Base-by-base conservation (phyloP, 2,113 vertebrate genomes). In the Empidonax alnorum region DNA sequence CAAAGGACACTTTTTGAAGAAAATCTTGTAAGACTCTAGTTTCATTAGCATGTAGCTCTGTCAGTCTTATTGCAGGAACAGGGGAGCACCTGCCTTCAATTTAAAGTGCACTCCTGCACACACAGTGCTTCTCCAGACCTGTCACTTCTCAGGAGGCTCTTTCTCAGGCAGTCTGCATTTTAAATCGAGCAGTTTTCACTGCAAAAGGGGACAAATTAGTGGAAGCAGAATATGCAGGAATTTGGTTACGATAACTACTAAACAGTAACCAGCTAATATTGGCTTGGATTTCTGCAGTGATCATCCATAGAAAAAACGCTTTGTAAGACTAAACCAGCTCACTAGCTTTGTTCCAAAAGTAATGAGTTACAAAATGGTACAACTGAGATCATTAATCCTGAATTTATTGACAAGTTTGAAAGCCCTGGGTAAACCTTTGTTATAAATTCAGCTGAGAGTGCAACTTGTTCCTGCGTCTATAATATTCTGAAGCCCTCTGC, bases 171-270 rank as follows among this genome's bases (percentile, higher is more conserved):
- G 59, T 42, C 87, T 95, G 77, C 77, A 72, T 96, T 93, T 94
- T 88, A 91, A 95, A 91, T 76, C 33, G 69, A 94, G 81, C 47
- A 69, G 81, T 92, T 95, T 89, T 73, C 92, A 33, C 52, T 73
- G 93, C 88, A 89, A 85, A 94, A 69, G 20, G 56, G 75, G 72
- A 91, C 49, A 89, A 94, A 95, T 97, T 91, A 85, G 71, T 62
- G 90, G 86, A 89, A 92, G 49, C 28, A 74, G 68, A 42, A 53
- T 16, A 25, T 55, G 61, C 4, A 41, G 56, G 47, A 77, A 62
- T 56, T 62, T 9, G 2, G 74, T 87, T 91, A 14, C 0, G 1
- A 12, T 68, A 93, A 72, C 31, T 80, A 24, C 65, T 66, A 49
- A 89, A 90, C 21, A 80, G 61, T 24, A 59, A 39, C 39, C 21